Evolutionary conservation across 2,113 vertebrate genomes (phyloP).

Genomic region (Delphinus delphis): DNA sequence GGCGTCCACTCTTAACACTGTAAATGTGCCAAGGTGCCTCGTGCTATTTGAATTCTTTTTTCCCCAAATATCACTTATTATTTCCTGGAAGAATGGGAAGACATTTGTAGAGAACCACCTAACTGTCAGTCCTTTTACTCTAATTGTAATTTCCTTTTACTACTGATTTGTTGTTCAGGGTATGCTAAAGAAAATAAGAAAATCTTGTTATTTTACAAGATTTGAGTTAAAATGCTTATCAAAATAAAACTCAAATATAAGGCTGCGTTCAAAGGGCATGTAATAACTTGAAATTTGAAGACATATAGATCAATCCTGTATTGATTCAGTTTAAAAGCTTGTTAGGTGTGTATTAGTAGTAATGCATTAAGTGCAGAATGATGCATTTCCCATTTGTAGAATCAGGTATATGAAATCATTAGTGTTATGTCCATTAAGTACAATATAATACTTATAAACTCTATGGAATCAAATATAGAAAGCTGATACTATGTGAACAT

Average conservation of each 20-base stretch:
- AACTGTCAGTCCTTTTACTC: background rate
- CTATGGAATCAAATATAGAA: background rate
- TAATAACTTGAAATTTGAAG: background rate
- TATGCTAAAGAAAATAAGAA: background rate
- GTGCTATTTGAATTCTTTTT: background rate
- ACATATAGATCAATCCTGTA: background rate
- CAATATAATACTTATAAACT: background rate
- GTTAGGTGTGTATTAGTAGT: background rate
- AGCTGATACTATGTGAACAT: background rate
- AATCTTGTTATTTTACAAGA: background rate
- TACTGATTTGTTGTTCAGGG: background rate
- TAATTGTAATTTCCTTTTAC: background rate
- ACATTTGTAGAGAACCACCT: background rate
- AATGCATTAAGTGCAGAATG: background rate
- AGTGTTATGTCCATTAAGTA: background rate
- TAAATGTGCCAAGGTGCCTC: accelerated
- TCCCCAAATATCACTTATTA: background rate
- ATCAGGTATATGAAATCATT: background rate
- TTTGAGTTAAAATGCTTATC: background rate
- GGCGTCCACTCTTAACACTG: accelerated
- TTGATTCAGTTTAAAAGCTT: constrained; percentile 31
- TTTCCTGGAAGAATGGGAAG: background rate
- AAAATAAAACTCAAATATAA: background rate
- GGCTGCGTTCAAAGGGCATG: background rate
- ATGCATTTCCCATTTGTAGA: background rate